A percentile compares a stretch with the other conserved stretches of the same genome.
Evolutionary conservation across 2,797 vertebrate genomes (phyloP).

Genomic region (Mus caroli): DNA sequence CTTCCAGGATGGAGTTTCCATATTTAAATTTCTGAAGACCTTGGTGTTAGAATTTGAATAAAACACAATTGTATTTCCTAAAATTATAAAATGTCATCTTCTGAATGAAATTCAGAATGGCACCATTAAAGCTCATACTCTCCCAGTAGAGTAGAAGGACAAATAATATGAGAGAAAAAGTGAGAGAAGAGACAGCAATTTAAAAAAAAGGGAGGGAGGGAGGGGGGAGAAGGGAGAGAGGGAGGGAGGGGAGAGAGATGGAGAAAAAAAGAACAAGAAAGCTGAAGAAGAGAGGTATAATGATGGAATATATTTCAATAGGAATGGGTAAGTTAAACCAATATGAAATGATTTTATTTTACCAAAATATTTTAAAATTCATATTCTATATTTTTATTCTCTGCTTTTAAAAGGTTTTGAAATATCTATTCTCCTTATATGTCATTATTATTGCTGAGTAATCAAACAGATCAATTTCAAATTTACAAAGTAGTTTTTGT

Average conservation of each 20-base stretch:
- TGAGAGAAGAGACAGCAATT: background rate
- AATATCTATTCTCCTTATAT: background rate
- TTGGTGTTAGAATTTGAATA: background rate
- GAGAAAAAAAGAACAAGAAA: too few relatives aligned
- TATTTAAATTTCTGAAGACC: background rate
- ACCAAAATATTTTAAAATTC: slow-evolving; percentile 29
- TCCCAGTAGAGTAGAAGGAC: background rate
- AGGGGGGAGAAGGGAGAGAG: fast-evolving
- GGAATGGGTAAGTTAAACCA: background rate
- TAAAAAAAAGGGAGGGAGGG: background rate
- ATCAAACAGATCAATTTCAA: background rate
- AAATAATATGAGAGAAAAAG: background rate
- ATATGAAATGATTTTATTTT: slow-evolving; percentile 8
- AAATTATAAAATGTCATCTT: background rate
- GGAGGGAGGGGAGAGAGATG: background rate
- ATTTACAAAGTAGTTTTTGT: slow-evolving; percentile 9
- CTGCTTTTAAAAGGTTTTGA: background rate
- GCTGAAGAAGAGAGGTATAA: fast-evolving
- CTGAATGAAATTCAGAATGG: background rate
- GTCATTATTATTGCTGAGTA: slow-evolving; percentile 35
- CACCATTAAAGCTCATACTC: background rate
- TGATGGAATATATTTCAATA: background rate
- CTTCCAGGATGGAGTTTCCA: background rate
- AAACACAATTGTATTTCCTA: slow-evolving; percentile 28
- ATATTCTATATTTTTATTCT: background rate